A percentile compares a stretch with the other conserved stretches of the same genome.
These are phyloP conservation scores for Gnathonemus echidnorhynchus DNA, from an alignment of 2,113 vertebrate genomes.

Conservation along the genomic window DNA sequence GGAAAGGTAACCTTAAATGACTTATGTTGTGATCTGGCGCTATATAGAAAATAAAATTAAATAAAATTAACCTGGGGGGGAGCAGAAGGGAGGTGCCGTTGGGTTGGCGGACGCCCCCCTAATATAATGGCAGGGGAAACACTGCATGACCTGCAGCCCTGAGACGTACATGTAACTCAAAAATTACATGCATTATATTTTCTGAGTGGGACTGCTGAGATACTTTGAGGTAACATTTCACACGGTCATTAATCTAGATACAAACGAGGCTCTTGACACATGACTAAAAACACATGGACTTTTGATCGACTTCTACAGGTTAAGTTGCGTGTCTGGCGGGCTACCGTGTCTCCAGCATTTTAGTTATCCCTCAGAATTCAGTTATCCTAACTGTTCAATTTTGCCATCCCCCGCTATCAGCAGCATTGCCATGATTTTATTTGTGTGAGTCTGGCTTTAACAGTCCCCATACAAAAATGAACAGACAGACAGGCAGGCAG, in stretches of 20 bases:
- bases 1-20: too few species aligned
- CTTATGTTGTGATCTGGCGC: too few species aligned
- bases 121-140: too few species aligned
- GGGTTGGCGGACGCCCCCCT: too few species aligned
- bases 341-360: not conserved
- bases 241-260: not conserved
- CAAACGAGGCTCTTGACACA: not conserved
- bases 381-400: not conserved
- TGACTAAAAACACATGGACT: not conserved
- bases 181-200: not conserved
- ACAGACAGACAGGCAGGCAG: not conserved
- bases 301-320: not conserved
- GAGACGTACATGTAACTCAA: not conserved
- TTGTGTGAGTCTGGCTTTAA: not conserved
- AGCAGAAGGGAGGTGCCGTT: too few species aligned
- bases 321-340: not conserved
- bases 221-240: not conserved
- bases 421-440: not conserved
- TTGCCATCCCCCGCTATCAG: not conserved
- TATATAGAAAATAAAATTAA: too few species aligned
- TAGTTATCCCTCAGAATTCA: not conserved
- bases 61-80: too few species aligned
- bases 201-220: not conserved
- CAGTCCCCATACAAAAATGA: not conserved
- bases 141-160: not conserved